Conservation (phyloP, 2,113 vertebrate genomes). For the Scatophagus argus region DNA sequence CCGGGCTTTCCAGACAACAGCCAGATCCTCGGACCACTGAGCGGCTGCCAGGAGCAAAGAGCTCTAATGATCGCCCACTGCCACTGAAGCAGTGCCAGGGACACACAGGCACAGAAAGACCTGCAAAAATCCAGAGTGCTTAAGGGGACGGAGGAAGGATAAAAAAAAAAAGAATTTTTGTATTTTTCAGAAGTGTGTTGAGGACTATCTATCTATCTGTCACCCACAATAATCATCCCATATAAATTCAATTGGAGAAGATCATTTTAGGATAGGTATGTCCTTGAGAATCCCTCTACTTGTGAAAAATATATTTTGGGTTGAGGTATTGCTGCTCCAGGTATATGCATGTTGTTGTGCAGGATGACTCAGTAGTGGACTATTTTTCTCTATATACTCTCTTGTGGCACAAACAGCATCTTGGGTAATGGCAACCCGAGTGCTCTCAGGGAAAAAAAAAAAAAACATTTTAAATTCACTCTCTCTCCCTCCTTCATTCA, state of each 20-base stretch:
- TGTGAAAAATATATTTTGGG: conserved; percentile 25
- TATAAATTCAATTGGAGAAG: conserved; percentile 57
- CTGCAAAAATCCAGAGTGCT: conserved; percentile 19
- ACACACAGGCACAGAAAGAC: conserved; percentile 43
- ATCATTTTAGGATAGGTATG: conserved; percentile 9
- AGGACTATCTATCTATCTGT: conserved; percentile 28
- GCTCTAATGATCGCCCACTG: conserved; percentile 66
- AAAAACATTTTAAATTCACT: conserved; percentile 46
- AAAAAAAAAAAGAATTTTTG: not conserved
- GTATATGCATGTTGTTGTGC: conserved; percentile 23
- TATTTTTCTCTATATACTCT: conserved; percentile 26
- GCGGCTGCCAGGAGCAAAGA: conserved; percentile 53
- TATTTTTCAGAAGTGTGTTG: conserved; percentile 25
- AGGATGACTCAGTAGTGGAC: conserved; percentile 31
- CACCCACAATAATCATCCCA: conserved; percentile 48
- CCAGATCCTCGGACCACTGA: conserved; percentile 53
- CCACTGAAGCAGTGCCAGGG: conserved; percentile 62
- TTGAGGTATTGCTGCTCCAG: conserved; percentile 12
- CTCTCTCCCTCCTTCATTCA: conserved; percentile 34
- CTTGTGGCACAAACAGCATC: conserved; percentile 35
- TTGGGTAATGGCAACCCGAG: conserved; percentile 36
- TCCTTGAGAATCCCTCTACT: conserved; percentile 19
- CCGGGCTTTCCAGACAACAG: conserved; percentile 57
- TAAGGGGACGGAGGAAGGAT: not conserved
- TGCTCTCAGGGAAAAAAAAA: conserved; percentile 18